Conservation (phyloP, 30 jellyfish, hydroid and myxozoan species). For the Pelagia noctiluca region DNA sequence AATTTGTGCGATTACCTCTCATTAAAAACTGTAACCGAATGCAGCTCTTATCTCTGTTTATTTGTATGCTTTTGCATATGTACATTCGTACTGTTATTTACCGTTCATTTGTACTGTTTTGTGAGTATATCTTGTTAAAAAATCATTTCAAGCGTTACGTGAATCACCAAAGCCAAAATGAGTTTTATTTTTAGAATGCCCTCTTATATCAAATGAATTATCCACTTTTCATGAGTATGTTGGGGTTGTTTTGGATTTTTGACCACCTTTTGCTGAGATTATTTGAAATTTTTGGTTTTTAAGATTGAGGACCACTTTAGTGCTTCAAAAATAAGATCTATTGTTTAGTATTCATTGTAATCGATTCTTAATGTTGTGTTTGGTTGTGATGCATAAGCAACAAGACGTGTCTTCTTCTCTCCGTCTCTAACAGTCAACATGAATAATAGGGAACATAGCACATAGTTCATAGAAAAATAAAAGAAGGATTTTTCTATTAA, state of each 20-base stretch:
- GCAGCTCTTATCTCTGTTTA: too few species aligned
- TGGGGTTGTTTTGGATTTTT: too few species aligned
- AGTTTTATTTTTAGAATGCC: neutral
- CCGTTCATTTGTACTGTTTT: too few species aligned
- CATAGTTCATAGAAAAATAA: too few species aligned
- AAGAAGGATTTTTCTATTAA: too few species aligned
- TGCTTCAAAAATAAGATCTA: neutral
- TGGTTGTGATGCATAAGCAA: neutral
- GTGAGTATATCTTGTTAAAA: too few species aligned
- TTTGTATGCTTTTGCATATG: too few species aligned
- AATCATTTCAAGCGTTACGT: too few species aligned
- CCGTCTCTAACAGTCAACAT: neutral
- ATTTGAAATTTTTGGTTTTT: neutral
- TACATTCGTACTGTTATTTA: too few species aligned
- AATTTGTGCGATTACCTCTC: too few species aligned
- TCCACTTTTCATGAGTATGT: neutral
- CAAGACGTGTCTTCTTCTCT: neutral
- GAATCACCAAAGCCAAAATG: neutral
- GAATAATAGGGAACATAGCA: neutral
- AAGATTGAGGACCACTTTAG: neutral
- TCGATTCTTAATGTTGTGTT: neutral
- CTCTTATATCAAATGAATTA: neutral
- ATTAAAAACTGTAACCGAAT: too few species aligned
- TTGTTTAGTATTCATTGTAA: neutral
- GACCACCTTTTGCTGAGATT: neutral